Evolutionary conservation across 2,888 invertebrate genomes (phyloP).

Genomic region (Galerucella nymphaeae): DNA sequence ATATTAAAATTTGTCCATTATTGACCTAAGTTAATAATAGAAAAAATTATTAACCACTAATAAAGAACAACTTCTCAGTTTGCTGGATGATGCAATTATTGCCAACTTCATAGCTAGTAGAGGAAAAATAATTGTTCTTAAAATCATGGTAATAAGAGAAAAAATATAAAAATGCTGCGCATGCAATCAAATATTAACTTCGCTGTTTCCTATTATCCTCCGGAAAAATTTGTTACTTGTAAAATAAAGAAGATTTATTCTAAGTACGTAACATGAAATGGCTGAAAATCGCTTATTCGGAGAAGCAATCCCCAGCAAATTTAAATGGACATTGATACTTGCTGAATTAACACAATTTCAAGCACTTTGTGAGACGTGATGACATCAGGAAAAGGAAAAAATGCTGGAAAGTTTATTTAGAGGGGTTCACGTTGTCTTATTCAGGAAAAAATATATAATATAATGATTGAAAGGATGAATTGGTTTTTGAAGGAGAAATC

Average conservation of each 20-base stretch:
- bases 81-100: too few relatives aligned
- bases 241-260: neutral
- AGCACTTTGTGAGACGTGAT: neutral
- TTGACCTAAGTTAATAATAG: too few relatives aligned
- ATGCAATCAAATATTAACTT: neutral
- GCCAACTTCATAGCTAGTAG: too few relatives aligned
- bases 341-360: constrained; percentile 5
- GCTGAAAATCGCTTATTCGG: constrained; percentile 15
- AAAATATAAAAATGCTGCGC: neutral
- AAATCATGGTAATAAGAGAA: too few relatives aligned
- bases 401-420: constrained; percentile 6
- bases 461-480: neutral
- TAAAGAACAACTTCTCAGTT: too few relatives aligned
- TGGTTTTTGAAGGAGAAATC: neutral
- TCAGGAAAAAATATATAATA: neutral
- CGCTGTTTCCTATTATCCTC: neutral
- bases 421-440: neutral
- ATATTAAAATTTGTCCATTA: too few relatives aligned
- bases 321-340: constrained; percentile 9
- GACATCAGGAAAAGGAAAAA: neutral
- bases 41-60: too few relatives aligned
- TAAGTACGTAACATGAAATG: constrained; percentile 1
- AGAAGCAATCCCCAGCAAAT: neutral
- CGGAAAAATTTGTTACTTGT: neutral
- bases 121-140: too few relatives aligned